Percentiles rank a stretch among this genome's conserved stretches.
Evolutionary conservation across 2,797 vertebrate genomes (phyloP).

Genomic region (Amblyraja radiata): DNA sequence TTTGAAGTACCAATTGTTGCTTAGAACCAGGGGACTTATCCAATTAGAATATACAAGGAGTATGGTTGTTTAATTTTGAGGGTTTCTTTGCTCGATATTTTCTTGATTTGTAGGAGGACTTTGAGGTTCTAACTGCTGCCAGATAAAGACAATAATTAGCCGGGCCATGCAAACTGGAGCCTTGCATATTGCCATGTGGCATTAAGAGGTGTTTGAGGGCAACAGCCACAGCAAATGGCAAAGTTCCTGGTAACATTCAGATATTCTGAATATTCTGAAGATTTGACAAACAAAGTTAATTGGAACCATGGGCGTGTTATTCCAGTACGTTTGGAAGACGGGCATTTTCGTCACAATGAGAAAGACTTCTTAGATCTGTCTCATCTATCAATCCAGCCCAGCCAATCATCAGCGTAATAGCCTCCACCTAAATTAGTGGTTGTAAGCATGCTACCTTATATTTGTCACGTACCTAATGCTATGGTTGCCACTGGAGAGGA

Average conservation of each 20-base stretch:
- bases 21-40: not conserved
- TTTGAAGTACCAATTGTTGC: not conserved
- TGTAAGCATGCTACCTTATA: not conserved
- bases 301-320: not conserved
- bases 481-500: not conserved
- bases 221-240: not conserved
- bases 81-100: not conserved
- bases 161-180: not conserved
- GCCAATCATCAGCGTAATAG: not conserved
- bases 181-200: not conserved
- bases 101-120: not conserved
- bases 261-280: not conserved
- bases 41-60: not conserved
- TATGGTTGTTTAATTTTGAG: not conserved
- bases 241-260: not conserved
- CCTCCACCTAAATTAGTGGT: not conserved
- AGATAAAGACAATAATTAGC: not conserved
- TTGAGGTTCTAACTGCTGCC: not conserved
- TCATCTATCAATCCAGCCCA: not conserved
- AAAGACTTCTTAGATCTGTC: not conserved
- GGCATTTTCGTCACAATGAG: not conserved
- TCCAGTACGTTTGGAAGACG: not conserved
- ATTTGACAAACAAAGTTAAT: not conserved
- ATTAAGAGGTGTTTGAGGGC: not conserved
- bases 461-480: not conserved